Evolutionary conservation across 2,113 vertebrate species (phyloP).

Genomic region (Paracanthobrama guichenoti): DNA sequence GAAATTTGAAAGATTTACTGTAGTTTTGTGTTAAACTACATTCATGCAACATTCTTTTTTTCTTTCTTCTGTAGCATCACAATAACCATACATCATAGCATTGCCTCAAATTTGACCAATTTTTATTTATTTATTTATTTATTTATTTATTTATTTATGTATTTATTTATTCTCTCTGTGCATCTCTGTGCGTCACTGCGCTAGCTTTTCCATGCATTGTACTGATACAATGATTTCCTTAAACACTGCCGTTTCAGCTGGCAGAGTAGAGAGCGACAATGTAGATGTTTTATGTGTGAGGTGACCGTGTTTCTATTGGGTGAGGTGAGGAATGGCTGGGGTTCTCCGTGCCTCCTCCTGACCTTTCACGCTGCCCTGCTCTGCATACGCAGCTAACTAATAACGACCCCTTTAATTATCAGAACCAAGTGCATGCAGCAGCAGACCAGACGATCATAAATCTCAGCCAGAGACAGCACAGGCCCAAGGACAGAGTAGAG

Average conservation of each 20-base stretch:
- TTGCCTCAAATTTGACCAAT: not conserved
- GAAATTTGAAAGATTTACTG: too few species aligned
- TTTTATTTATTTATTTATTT: not conserved
- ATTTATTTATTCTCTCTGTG: too few species aligned
- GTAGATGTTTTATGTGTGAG: slow-evolving; percentile 25
- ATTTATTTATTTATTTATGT: not conserved
- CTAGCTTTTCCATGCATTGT: not conserved
- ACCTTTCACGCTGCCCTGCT: slow-evolving; percentile 55
- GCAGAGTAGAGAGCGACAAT: slow-evolving; percentile 23
- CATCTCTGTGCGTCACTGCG: not conserved
- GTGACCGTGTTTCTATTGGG: slow-evolving; percentile 47
- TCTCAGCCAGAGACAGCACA: slow-evolving; percentile 52
- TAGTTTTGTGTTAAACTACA: too few species aligned
- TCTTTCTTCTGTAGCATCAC: too few species aligned
- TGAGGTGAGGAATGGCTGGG: slow-evolving; percentile 50
- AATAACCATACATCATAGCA: too few species aligned
- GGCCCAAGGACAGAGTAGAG: slow-evolving; percentile 51
- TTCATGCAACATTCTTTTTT: too few species aligned
- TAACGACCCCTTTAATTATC: slow-evolving; percentile 65
- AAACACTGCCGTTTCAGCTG: slow-evolving; percentile 16
- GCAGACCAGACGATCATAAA: slow-evolving; percentile 55
- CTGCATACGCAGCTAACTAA: slow-evolving; percentile 60
- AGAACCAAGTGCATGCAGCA: slow-evolving; percentile 56
- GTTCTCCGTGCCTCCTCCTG: slow-evolving; percentile 41
- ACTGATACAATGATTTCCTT: not conserved